Base-by-base conservation (phyloP, 2,797 vertebrate species). In the Tapera naevia region DNA sequence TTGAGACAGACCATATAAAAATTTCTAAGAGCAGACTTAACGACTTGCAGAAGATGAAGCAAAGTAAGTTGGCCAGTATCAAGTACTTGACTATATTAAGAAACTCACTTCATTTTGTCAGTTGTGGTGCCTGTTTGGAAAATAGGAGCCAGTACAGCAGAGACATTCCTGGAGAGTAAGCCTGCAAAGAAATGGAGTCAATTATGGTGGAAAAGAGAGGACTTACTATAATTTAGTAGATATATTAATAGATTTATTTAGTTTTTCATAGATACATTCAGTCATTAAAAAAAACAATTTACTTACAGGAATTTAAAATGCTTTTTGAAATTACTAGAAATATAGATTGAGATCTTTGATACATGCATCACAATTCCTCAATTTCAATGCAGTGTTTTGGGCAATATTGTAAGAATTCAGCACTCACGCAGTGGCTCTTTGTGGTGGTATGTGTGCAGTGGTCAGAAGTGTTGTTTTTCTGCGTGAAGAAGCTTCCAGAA, bases 21-120 rank as follows among this genome's bases (percentile, higher is more conserved):
- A 94, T 96, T 57, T 85, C 97, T 73, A 98, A 97, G 96, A 97
- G 96, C 64, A 96, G 94, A 91, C 96, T 94, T 8, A 98, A 94
- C 11, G 98, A 98, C 87, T 96, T 98, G 86, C 98, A 98, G 69
- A 99, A 98, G 82, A 98, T 99, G 94, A 99, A 98, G 81, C 99
- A 99, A 98, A 99, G 99, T 99, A 98, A 99, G 99, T 97, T 94
- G 67, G 39, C 51, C 39, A 18, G 1, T 64, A 16, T 33, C 70
- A 25, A 28, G 5, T 58, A 8, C 48, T 37, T 71, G 2, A 32
- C 1, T 56, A 2, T 11, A 4, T 16, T 19, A 0, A 24, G 48
- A 39, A 35, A 43, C 18, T 53, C 10, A 13, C 39, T 93, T 51
- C 2, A 2, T 32, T 73, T 87, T 46, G 0, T n/a, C 25, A 64